Base-by-base conservation (phyloP, 1,140 invertebrate genomes). In the Hylaeus volcanicus region DNA sequence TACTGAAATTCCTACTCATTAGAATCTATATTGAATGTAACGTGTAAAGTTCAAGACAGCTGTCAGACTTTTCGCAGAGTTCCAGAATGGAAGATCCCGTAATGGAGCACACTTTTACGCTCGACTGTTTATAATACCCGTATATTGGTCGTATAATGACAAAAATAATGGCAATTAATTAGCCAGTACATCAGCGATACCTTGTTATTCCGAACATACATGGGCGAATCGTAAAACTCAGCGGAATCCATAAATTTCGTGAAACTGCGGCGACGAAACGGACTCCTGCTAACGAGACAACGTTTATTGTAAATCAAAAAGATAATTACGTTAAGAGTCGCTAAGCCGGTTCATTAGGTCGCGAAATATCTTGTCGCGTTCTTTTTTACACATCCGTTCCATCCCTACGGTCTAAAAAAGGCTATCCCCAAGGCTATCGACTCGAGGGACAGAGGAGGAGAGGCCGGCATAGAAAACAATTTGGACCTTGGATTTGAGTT, bases 391-490 rank as follows among this genome's bases (percentile, higher is more conserved):
- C 55, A 9, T 11, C 51, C 71, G 60, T 56, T 26, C 3, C 8
- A 6, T 1, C 14, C 15, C 37, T 2, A 3, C n/a, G 6, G 1
- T 58, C 61, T 39, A 41, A 41, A n/a, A 15, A 15, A n/a, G 14
- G 6, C 51, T 2, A 66, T 37, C 51, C 78, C 39, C 78, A 86
- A 87, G 84, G 84, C 77, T 87, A 84, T 86, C 78, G 81, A 87
- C 81, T 84, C 74, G 56, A 5, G 56, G 15, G 45, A 51, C 58
- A 64, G 43, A 68, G 70, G 58, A 9, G 77, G 72, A 53, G 14
- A 9, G 69, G 55, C 51, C 61, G 74, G 48, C 74, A 80, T 87
- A 87, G 84, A 84, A 87, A 87, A 86, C 84, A 86, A 87, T 86
- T 84, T 86, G 61, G 78, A 73, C 81, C 58, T 6, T 37, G 77